Base-by-base conservation (phyloP, 1,140 invertebrate genomes). In the Cydia pomonella region DNA sequence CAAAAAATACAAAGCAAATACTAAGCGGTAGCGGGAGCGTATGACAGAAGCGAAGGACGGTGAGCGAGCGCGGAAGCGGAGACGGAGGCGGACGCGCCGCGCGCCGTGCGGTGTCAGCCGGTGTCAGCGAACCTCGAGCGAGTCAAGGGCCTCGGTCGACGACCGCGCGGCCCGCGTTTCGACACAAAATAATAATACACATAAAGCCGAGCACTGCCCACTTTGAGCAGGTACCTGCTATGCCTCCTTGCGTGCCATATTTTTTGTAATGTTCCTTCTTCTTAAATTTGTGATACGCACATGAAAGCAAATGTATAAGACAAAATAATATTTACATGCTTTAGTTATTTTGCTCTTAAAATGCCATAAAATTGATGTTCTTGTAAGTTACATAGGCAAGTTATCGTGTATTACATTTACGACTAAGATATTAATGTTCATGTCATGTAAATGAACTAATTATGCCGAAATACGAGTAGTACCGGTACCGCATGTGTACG, bases 141-240 rank as follows among this genome's bases (percentile, higher is more conserved):
- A 92, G 89, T 91, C 89, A 91, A 92, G 91, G 91, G 91, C 90
- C 90, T 80, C 85, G 91, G 89, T 90, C 88, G 88, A 90, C 87
- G 90, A 91, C 90, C 90, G 91, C 79, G 82, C 87, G 82, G 82
- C 84, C 44, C 73, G 64, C 64, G 76, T 82, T 86, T 82, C 80
- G 84, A 81, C 79, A 83, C 82, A 85, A 79, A 59, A 69, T 69
- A 69, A 69, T 69, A 79, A 78, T 79, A 84, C 82, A 86, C 83
- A 77, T 77, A 75, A 83, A 84, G 82, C 84, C 76, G 77, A 76
- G n/a, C 27, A 69, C 84, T 79, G 76, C 72, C 78, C 73, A 77
- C 76, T 77, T 76, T 74, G 75, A 74, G 76, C 77, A 75, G 64
- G 29, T 69, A 69, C 64, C 64, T 69, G 64, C 29, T 21, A 59